phyloP scores from a whole-genome alignment of 2,888 invertebrate genomes.

The Thecophora atra region DNA sequence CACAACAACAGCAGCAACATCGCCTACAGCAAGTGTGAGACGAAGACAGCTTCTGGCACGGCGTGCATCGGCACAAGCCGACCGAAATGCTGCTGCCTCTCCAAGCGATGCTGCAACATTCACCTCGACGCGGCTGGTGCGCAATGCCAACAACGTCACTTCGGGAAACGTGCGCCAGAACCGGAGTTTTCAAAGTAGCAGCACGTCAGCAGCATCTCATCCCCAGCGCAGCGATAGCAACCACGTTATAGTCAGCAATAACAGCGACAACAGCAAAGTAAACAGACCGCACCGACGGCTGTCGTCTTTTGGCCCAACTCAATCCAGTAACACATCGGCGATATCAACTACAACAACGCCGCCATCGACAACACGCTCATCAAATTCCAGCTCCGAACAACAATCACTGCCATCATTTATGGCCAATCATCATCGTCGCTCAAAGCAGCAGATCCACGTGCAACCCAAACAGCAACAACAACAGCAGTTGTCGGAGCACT shows the following conservation, averaged over 20 bases:
- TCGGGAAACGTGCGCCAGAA: slow-evolving; percentile 47
- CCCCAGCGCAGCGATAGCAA: slow-evolving; percentile 35
- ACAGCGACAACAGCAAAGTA: not conserved
- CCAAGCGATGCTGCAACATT: slow-evolving; percentile 40
- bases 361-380: slow-evolving; percentile 20
- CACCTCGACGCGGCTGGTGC: slow-evolving; percentile 42
- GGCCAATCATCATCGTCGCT: slow-evolving; percentile 29
- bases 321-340: slow-evolving; percentile 37
- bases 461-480: slow-evolving; percentile 21
- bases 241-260: slow-evolving; percentile 8
- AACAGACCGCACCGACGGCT: not conserved
- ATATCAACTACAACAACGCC: slow-evolving; percentile 37
- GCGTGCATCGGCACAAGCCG: slow-evolving; percentile 39
- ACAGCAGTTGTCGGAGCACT: slow-evolving; percentile 33
- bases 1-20: slow-evolving; percentile 57
- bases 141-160: slow-evolving; percentile 41
- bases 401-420: slow-evolving; percentile 27
- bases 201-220: slow-evolving; percentile 23
- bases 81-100: slow-evolving; percentile 11
- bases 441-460: slow-evolving; percentile 22
- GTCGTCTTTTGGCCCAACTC: slow-evolving; percentile 22
- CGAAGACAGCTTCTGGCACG: slow-evolving; percentile 45
- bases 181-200: slow-evolving; percentile 45
- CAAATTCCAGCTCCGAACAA: slow-evolving; percentile 23
- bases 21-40: slow-evolving; percentile 49